Evolutionary conservation across 2,888 invertebrate species (phyloP), one percentile per base, ranked within the genome.

Genomic region (Acholoe squamosa): DNA sequence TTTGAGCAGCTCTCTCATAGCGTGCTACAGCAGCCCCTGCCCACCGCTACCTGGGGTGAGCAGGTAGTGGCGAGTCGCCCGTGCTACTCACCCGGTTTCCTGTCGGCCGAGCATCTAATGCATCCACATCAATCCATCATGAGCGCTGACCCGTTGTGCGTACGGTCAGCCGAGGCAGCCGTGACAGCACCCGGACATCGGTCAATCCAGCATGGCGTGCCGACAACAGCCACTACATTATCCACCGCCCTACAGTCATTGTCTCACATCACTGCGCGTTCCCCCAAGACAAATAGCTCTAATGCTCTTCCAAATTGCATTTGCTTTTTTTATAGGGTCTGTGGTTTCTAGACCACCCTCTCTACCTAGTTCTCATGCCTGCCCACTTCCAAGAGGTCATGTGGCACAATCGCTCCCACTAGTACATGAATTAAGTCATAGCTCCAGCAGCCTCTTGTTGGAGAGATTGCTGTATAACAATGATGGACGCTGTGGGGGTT

Each of bases 101-200:
- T 80, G 80, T 34, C 80, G 80, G 14, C 80, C 80, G 80, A n/a
- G 80, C 80, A 80, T 80, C 80, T 80, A 80, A 80, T 80, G 80
- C 80, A 80, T 80, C 80, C 80, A 80, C 80, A 80, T 80, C 80
- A 80, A 80, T 80, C 80, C 80, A 80, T 80, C 80, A 80, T 19
- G 80, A 43, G 34, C 80, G 80, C 43, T 25, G 71, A 71, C 34
- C 80, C 80, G 80, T 0, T 16, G 34, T 43, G 80, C 31, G 80
- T 80, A 80, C 80, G 80, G 80, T 80, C 80, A 80, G 80, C 80
- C 80, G 80, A 19, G 34, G 80, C 80, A n/a, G 80, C 80, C 33
- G 43, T 80, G 80, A 80, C 80, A 43, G 43, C 34, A 22, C 43
- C 80, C 80, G 80, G 80, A 80, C 80, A 80, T 80, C 80, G 43